Evolutionary conservation across 2,797 vertebrate genomes (phyloP).

Genomic region (Arctocebus calabarensis): DNA sequence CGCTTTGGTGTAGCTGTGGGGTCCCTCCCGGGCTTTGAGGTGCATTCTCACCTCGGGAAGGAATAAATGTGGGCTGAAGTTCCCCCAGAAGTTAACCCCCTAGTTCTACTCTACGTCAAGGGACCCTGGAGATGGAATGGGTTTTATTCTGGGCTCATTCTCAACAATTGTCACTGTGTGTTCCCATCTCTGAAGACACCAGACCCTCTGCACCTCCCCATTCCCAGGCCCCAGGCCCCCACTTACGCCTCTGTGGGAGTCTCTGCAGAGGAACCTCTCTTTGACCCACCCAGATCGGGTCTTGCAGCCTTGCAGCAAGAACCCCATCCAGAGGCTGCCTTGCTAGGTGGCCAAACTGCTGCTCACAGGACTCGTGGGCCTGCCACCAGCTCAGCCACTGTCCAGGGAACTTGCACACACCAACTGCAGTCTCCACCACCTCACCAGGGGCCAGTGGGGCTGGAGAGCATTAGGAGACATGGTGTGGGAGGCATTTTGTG

Average conservation of each 20-base stretch:
- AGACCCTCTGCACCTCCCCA: background rate
- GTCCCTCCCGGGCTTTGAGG: background rate
- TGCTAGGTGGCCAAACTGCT: constrained; percentile 90
- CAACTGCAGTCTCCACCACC: constrained; percentile 83
- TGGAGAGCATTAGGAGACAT: constrained; percentile 62
- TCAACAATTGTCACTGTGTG: background rate
- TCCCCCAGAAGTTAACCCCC: background rate
- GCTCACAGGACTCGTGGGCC: constrained; percentile 90
- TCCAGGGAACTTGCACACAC: constrained; percentile 88
- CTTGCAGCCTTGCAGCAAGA: constrained; percentile 80
- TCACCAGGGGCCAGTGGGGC: constrained; percentile 67
- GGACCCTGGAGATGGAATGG: background rate
- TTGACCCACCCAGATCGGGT: constrained; percentile 89
- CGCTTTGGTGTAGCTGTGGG: background rate
- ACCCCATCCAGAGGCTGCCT: constrained; percentile 68
- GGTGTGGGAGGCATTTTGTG: background rate
- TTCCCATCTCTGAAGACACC: background rate
- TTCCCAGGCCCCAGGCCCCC: background rate
- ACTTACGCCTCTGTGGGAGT: constrained; percentile 84
- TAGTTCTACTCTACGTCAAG: background rate
- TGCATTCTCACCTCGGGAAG: background rate
- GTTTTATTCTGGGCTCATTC: background rate
- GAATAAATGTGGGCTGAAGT: background rate
- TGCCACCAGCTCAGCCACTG: constrained; percentile 89
- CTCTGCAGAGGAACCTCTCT: constrained; percentile 65